A percentile compares a stretch with the other conserved stretches of the same genome.
Conservation (phyloP, 2,888 invertebrate species). For the Pristionchus arcanus region DNA sequence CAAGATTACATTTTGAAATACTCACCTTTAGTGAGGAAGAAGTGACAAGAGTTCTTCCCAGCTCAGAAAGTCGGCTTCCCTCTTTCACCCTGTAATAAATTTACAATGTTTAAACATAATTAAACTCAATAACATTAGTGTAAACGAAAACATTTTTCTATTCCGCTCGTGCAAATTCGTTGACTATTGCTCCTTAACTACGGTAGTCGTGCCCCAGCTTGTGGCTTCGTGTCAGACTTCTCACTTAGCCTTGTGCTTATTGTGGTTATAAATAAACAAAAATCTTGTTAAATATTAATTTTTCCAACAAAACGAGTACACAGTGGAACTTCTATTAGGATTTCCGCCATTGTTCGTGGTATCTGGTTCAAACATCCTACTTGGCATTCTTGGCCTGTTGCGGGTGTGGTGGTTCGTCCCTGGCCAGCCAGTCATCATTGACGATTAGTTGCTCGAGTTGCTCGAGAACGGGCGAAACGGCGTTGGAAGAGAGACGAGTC, state of each 20-base stretch:
- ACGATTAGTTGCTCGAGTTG: conserved; percentile 75
- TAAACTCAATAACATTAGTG: neutral
- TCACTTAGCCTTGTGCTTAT: neutral
- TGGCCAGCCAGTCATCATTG: conserved; percentile 68
- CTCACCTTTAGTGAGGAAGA: conserved; percentile 65
- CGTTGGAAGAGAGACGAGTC: conserved; percentile 64
- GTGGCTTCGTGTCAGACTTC: too few relatives aligned
- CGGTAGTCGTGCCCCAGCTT: too few relatives aligned
- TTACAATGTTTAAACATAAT: neutral
- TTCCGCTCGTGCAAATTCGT: neutral
- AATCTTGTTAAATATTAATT: too few relatives aligned
- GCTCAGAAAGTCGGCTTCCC: conserved; percentile 64
- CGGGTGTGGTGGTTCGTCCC: conserved; percentile 38
- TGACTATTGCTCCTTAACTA: neutral
- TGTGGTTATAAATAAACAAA: too few relatives aligned
- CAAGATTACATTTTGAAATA: neutral
- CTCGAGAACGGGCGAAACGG: conserved; percentile 68
- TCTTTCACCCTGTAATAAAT: neutral
- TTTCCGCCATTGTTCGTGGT: too few relatives aligned
- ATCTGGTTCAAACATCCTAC: conserved; percentile 27
- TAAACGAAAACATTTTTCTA: neutral
- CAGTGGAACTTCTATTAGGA: too few relatives aligned
- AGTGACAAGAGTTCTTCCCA: conserved; percentile 72
- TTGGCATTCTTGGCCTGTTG: neutral
- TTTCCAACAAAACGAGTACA: too few relatives aligned